phyloP scores from a whole-genome alignment of 2,888 invertebrate species.

The Eristalis arbustorum region DNA sequence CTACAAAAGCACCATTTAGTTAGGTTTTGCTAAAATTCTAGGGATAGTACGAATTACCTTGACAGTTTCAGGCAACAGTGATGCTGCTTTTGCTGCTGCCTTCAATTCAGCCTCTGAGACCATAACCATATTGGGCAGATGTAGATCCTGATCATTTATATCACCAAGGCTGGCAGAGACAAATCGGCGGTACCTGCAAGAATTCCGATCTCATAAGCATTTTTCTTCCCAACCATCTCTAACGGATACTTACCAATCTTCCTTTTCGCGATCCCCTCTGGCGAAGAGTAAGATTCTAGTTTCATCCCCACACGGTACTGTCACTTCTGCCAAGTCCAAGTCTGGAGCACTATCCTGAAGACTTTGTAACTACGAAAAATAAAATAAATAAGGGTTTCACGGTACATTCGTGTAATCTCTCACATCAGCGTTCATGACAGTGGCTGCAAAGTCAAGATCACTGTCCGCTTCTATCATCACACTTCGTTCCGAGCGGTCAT shows the following conservation, averaged over 20 bases:
- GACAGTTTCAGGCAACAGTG: slow-evolving; percentile 72
- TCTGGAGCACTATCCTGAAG: slow-evolving; percentile 75
- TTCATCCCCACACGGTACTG: slow-evolving; percentile 79
- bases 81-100: slow-evolving; percentile 75
- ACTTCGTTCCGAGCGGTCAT: slow-evolving; percentile 69
- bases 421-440: slow-evolving; percentile 78
- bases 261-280: slow-evolving; percentile 79
- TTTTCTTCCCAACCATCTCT: background rate
- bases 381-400: background rate
- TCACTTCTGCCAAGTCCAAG: slow-evolving; percentile 73
- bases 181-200: slow-evolving; percentile 77
- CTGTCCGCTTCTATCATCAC: slow-evolving; percentile 60
- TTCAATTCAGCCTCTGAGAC: slow-evolving; percentile 77
- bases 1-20: background rate
- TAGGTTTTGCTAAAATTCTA: background rate
- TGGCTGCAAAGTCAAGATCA: slow-evolving; percentile 76
- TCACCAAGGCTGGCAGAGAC: slow-evolving; percentile 76
- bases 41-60: slow-evolving; percentile 15
- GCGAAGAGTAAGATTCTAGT: slow-evolving; percentile 78
- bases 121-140: slow-evolving; percentile 75
- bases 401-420: background rate
- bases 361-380: slow-evolving; percentile 74
- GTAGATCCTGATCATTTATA: slow-evolving; percentile 77
- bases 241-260: slow-evolving; percentile 76
- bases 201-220: background rate